Percentiles rank a stretch among this genome's conserved stretches.
phyloP scores from a whole-genome alignment of 2,888 invertebrate genomes.

The Microctonus brassicae region DNA sequence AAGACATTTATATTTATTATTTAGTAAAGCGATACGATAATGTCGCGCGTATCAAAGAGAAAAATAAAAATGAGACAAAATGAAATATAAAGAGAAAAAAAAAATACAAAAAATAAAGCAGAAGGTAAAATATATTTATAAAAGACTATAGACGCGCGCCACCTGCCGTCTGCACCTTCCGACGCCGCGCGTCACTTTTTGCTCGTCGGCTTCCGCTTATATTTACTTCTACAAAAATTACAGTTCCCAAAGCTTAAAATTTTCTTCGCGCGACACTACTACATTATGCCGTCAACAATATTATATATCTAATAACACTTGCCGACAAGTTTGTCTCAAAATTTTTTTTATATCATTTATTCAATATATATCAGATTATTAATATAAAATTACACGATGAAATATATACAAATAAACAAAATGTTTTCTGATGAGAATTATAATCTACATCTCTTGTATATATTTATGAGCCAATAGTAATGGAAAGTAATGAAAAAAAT shows the following conservation, averaged over 20 bases:
- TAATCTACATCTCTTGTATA: neutral
- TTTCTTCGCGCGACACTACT: constrained; percentile 18
- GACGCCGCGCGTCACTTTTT: constrained; percentile 37
- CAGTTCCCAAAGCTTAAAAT: constrained; percentile 28
- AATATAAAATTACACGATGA: neutral
- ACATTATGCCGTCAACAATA: constrained; percentile 11
- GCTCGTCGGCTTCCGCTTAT: constrained; percentile 26
- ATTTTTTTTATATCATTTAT: neutral
- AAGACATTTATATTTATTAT: neutral
- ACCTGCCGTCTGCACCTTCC: constrained; percentile 50
- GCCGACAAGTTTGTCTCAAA: neutral
- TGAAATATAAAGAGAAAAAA: neutral
- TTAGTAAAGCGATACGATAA: neutral
- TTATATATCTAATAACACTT: neutral
- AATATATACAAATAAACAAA: neutral
- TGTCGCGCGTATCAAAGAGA: neutral
- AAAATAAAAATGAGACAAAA: neutral
- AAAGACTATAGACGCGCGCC: constrained; percentile 37
- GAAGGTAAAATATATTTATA: constrained; percentile 16
- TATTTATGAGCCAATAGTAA: neutral
- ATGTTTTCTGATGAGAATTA: neutral
- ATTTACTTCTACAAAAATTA: constrained; percentile 34
- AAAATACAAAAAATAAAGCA: neutral
- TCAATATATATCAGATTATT: neutral
- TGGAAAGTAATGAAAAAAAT: neutral